Evolutionary conservation across 1,140 invertebrate genomes (phyloP), one percentile per base, ranked within the genome.

Genomic region (Cotesia chilonis): DNA sequence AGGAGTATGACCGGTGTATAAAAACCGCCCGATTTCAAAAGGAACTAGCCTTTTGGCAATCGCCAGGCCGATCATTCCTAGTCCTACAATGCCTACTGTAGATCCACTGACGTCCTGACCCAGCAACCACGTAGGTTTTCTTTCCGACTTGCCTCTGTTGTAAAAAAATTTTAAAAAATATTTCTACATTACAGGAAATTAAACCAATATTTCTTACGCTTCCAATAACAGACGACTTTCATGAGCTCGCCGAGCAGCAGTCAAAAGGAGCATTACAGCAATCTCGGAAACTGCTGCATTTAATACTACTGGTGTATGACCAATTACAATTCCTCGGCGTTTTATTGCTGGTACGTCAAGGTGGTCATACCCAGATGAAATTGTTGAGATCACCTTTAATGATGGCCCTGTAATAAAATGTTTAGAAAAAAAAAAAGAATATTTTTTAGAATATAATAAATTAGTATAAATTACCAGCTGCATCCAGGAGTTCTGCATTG

Each of bases 251-350:
- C 95, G 90, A 0, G 91, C 90, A 0, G 94, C 93, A 10, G 90
- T 89, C 54, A 97, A 87, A 61, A 94, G 78, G 4, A 98, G 84
- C 1, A 92, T 89, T 1, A 98, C 88, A 4, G 94, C 92, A 17
- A 94, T 86, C 84, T 98, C 95, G 0, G 96, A 95, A 0, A 95
- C 94, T 1, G 95, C 90, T 76, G 92, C 91, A 36, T 93, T 93
- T 1, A 96, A 84, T 1, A 96, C 93, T 59, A 90, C 86, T 0
- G 95, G 95, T 0, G 95, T 96, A 78, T 96, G 92, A 0, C 95
- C 94, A n/a, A 94, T 83, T 61, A 88, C 88, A 10, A 95, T 90
- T 4, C 90, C 88, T 4, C 92, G 87, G 37, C 81, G 84, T 83
- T 91, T 91, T 4, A 94, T 84, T 82, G 90, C 92, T 0, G 84